phyloP scores from a whole-genome alignment of 2,113 vertebrate species.

The Pomatorhinus ruficollis region DNA sequence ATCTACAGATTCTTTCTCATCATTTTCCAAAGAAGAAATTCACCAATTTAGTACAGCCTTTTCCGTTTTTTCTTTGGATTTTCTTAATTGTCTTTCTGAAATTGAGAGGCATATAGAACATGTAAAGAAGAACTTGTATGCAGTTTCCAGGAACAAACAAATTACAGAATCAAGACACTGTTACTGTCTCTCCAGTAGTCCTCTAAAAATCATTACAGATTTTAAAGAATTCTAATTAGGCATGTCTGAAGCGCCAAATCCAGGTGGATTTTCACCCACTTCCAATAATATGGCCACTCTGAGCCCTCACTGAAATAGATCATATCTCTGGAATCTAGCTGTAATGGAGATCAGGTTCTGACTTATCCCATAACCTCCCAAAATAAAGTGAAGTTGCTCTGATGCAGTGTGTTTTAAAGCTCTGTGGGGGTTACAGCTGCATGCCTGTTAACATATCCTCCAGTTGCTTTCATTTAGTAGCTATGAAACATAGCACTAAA shows the following conservation, averaged over 20 bases:
- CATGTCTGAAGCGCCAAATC: constrained; percentile 50
- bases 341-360: constrained; percentile 39
- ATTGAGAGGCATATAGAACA: not conserved
- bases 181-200: not conserved
- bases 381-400: constrained; percentile 51
- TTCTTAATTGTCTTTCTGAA: not conserved
- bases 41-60: not conserved
- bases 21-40: not conserved
- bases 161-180: not conserved
- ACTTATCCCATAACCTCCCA: constrained; percentile 53
- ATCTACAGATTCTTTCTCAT: not conserved
- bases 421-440: constrained; percentile 13
- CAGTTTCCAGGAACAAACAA: not conserved
- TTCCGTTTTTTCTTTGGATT: not conserved
- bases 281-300: constrained; percentile 30
- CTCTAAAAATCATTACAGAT: constrained; percentile 61
- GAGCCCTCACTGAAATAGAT: constrained; percentile 24
- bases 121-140: not conserved
- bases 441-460: constrained; percentile 6
- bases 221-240: constrained; percentile 59
- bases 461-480: not conserved
- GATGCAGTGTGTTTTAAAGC: constrained; percentile 36
- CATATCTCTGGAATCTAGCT: constrained; percentile 56
- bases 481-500: not conserved
- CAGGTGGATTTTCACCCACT: constrained; percentile 67